phyloP scores from a whole-genome alignment of 2,113 vertebrate genomes.

The Archilochus colubris region DNA sequence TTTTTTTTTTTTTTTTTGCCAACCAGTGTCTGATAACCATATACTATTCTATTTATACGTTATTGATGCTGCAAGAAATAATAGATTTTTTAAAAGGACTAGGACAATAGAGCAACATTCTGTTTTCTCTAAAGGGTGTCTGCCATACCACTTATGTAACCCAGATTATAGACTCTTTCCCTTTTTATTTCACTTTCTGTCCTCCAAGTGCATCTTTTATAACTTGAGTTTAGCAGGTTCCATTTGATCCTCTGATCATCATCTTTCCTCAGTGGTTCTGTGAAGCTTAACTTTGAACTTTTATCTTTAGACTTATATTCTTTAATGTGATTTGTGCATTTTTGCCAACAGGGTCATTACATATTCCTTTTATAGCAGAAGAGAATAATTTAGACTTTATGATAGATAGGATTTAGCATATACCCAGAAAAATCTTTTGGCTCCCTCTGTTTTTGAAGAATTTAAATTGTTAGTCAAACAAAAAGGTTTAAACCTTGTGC shows the following conservation, averaged over 20 bases:
- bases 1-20: neutral
- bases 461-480: neutral
- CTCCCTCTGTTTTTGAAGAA: constrained; percentile 30
- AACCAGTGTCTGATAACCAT: neutral
- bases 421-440: neutral
- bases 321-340: neutral
- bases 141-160: neutral
- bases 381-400: neutral
- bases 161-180: neutral
- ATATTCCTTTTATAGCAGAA: neutral
- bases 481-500: neutral
- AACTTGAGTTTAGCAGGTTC: neutral
- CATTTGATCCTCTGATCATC: neutral
- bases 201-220: neutral
- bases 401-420: neutral
- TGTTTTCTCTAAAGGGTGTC: neutral
- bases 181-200: neutral
- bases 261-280: neutral
- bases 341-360: neutral
- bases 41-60: neutral
- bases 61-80: neutral
- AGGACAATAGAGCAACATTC: neutral
- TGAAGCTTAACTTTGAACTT: neutral
- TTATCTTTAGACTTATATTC: neutral
- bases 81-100: neutral